phyloP scores from a whole-genome alignment of 2,113 vertebrate genomes.

The Ageneiosus marmoratus region DNA sequence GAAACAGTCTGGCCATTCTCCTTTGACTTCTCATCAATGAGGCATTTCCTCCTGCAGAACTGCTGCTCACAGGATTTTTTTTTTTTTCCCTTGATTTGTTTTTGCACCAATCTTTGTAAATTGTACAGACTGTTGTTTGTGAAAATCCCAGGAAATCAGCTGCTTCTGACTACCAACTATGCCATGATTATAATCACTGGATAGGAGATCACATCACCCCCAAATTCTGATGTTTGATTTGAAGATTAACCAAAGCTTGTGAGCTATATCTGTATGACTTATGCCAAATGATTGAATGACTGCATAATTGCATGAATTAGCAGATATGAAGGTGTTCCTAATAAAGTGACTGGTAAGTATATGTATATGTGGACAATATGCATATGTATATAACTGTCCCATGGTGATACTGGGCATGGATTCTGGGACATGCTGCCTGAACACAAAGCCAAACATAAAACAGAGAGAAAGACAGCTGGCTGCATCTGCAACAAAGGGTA shows the following conservation, averaged over 20 bases:
- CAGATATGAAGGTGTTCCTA: neutral
- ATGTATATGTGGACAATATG: no score
- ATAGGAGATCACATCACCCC: neutral
- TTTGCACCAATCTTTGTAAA: neutral
- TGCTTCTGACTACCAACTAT: neutral
- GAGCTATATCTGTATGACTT: neutral
- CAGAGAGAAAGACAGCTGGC: slow-evolving; percentile 27
- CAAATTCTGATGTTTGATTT: neutral
- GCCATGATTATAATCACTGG: neutral
- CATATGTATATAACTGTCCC: neutral
- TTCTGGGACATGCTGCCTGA: neutral
- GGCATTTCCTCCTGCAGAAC: neutral
- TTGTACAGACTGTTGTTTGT: neutral
- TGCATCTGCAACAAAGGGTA: slow-evolving; percentile 37
- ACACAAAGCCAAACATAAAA: slow-evolving; percentile 33
- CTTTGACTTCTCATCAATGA: neutral
- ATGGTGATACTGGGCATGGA: slow-evolving; percentile 8
- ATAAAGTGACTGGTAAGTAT: neutral
- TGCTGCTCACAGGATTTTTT: neutral
- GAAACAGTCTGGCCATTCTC: neutral
- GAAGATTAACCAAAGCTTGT: neutral
- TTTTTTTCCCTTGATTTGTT: neutral
- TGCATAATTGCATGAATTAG: neutral
- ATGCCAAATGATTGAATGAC: neutral
- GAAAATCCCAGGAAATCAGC: neutral